These are phyloP conservation scores for Epinephelus moara DNA, from an alignment of 2,113 vertebrate species.

Conservation along the genomic window DNA sequence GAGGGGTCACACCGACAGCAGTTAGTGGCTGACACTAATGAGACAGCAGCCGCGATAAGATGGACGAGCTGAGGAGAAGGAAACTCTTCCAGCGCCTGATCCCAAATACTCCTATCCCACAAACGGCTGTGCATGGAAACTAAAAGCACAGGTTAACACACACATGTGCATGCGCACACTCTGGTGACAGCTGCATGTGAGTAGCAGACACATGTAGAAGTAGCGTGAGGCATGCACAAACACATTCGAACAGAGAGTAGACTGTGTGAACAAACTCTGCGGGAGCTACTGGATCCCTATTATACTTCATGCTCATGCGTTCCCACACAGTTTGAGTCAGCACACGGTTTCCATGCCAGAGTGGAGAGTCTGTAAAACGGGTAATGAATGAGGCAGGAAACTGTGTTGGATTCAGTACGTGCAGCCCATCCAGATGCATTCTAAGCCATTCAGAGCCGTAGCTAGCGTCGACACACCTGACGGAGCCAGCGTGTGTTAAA, in stretches of 20 bases:
- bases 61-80: slow-evolving; percentile 42
- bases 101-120: slow-evolving; percentile 1
- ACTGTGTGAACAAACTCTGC: slow-evolving; percentile 48
- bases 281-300: slow-evolving; percentile 55
- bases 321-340: slow-evolving; percentile 69
- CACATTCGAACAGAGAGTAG: slow-evolving; percentile 45
- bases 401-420: slow-evolving; percentile 49
- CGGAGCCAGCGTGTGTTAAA: slow-evolving; percentile 7
- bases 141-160: neutral
- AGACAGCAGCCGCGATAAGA: slow-evolving; percentile 60
- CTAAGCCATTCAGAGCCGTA: slow-evolving; percentile 43
- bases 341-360: slow-evolving; percentile 56
- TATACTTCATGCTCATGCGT: slow-evolving; percentile 28
- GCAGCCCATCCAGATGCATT: slow-evolving; percentile 53
- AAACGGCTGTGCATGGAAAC: slow-evolving; percentile 18
- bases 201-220: slow-evolving; percentile 29
- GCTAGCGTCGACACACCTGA: slow-evolving; percentile 48
- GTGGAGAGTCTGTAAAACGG: slow-evolving; percentile 69
- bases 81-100: slow-evolving; percentile 26
- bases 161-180: neutral
- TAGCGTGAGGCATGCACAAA: slow-evolving; percentile 41
- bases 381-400: slow-evolving; percentile 76
- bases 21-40: slow-evolving; percentile 63
- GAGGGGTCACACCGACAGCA: slow-evolving; percentile 50
- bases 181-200: slow-evolving; percentile 21